Conservation (phyloP, 2,888 invertebrate species). For the Oithona nana region DNA sequence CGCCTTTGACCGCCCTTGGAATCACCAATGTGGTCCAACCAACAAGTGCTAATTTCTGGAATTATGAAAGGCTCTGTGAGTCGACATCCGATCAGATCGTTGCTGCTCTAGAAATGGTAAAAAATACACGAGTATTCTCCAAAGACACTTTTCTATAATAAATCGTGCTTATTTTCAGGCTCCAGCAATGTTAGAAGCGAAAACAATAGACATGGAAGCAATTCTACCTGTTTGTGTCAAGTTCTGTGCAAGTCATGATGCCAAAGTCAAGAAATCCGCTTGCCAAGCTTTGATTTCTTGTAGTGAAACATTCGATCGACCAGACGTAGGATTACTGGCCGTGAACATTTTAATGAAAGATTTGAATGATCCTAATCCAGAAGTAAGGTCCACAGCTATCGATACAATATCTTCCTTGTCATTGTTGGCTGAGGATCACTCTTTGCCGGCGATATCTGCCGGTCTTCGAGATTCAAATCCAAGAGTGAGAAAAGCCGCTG, state of each 20-base stretch:
- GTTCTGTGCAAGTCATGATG: neutral
- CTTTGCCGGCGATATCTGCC: neutral
- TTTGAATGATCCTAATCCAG: neutral
- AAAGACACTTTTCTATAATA: neutral
- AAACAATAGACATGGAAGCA: neutral
- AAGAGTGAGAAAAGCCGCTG: slow-evolving; percentile 2
- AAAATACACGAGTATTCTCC: neutral
- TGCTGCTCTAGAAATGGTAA: neutral
- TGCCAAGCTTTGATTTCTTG: neutral
- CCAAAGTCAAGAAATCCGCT: neutral
- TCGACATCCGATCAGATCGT: neutral
- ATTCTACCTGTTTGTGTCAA: neutral
- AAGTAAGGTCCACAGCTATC: neutral
- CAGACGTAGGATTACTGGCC: neutral
- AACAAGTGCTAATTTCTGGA: neutral
- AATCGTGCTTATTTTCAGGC: neutral
- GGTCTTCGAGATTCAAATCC: slow-evolving; percentile 5
- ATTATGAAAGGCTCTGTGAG: neutral
- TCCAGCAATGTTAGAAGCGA: neutral
- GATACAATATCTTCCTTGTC: neutral
- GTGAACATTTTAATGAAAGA: neutral
- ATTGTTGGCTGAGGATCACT: neutral
- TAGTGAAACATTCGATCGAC: neutral
- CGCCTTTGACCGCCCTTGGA: neutral
- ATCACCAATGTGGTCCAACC: neutral